Evolutionary conservation across 2,797 vertebrate genomes (phyloP), one percentile per base, ranked within the genome.

Genomic region (Pseudochirops corinnae): DNA sequence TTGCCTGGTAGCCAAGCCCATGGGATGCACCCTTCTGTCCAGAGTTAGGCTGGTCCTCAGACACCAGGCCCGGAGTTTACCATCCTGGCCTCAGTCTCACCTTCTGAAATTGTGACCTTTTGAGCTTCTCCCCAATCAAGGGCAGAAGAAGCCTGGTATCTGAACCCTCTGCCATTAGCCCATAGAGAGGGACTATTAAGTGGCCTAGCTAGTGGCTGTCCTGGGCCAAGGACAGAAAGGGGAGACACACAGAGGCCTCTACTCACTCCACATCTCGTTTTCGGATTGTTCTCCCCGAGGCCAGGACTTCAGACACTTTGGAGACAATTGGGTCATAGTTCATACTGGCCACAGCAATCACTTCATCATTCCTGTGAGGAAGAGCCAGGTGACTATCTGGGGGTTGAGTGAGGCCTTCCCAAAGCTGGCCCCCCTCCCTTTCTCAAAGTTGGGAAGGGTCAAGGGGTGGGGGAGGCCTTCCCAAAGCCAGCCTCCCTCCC

Each of bases 251-350:
- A 82, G n/a, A 74, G 16, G 58, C 62, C 91, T 87, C 39, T 93
- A 99, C 99, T 99, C 99, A 99, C 99, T 99, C 99, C 97, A 99
- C 99, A 31, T 99, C 99, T 2, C 99, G 99, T 96, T 99, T 99
- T 97, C 99, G 99, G 98, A 99, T 99, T 95, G 98, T 98, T 98
- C 99, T 99, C 98, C 99, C 99, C 0, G 99, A 99, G 94, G 99
- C 99, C 98, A 99, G 99, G 96, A 99, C 99, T 98, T 99, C 99
- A 0, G 99, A 99, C 96, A 99, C 99, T 97, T 99, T 99, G 98
- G 99, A 99, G 93, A 99, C 99, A 0, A 99, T 99, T 3, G 99
- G 99, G 97, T 99, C 99, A 0, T 99, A 99, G 99, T 99, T 99
- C 99, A 99, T 99, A 98, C 99, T 99, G 98, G 99, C 99, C 96